Base-by-base conservation (phyloP, 2,797 vertebrate genomes). In the Diplodus sargus region DNA sequence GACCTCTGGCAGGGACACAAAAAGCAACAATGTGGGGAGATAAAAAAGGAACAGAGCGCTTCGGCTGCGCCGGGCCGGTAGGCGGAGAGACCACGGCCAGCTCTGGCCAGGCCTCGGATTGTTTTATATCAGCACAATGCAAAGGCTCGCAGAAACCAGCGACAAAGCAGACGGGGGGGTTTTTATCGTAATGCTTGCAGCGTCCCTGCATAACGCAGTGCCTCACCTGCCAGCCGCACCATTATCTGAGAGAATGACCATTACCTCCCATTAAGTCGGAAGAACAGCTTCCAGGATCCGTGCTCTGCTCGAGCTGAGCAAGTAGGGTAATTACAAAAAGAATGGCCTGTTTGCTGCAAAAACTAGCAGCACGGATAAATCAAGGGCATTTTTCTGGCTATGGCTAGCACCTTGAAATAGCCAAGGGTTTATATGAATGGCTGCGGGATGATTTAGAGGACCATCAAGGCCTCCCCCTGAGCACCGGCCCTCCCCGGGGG, bases 201-300 rank as follows among this genome's bases (percentile, higher is more conserved):
- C 2, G 70, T 73, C 79, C 89, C 76, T 71, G 83, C 80, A 81
- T 83, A 88, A 88, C 58, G 52, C 89, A 76, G 76, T 45, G 64
- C 81, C 69, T 90, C 53, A 54, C 54, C 77, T 67, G 65, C 88
- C 82, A 90, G 90, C 84, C 86, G 83, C 69, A 80, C 88, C 76
- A 88, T 94, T 91, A 94, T 90, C 84, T 83, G 87, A 64, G 83
- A 81, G 80, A 89, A 88, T 92, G 90, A 90, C 90, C 93, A 92
- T 94, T 94, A 94, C 85, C 87, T 89, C 88, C 91, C 91, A 93
- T 94, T 95, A 94, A 90, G 39, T 47, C 76, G 85, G 84, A 87
- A 88, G 85, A 86, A 86, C 88, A 20, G 84, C 80, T 86, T 90
- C 87, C 88, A 87, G 82, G 82, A 83, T 72, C 81, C 82, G 65